These are phyloP conservation scores for Oceanodroma leucorhoa DNA, from an alignment of 2,797 vertebrate species.

Conservation along the genomic window DNA sequence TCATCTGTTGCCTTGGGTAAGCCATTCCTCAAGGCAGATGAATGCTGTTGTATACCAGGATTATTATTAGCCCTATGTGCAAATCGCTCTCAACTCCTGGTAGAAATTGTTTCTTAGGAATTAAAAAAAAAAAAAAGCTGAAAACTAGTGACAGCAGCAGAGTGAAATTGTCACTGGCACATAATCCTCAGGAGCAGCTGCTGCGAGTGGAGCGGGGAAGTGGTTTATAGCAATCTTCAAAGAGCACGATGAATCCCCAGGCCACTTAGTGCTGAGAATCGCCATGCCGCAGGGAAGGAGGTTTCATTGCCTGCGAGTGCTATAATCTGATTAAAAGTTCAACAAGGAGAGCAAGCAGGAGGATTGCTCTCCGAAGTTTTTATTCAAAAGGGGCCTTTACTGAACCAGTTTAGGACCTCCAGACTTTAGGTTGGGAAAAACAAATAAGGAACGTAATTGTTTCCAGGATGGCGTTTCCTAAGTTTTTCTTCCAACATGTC, in stretches of 20 bases:
- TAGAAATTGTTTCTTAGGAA: background rate
- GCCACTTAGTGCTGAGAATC: background rate
- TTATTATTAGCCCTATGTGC: background rate
- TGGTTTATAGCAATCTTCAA: background rate
- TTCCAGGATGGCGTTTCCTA: background rate
- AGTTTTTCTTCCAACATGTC: background rate
- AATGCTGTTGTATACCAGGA: background rate
- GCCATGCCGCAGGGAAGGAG: background rate
- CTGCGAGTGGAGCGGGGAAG: background rate
- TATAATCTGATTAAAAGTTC: conserved; percentile 19
- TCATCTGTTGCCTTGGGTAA: background rate
- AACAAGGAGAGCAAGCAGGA: background rate
- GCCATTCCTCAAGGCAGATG: background rate
- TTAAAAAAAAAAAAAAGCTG: background rate
- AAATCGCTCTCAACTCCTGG: background rate
- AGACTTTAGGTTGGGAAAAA: background rate
- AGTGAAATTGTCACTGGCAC: background rate
- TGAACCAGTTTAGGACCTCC: background rate
- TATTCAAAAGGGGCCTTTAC: background rate
- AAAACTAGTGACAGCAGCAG: background rate
- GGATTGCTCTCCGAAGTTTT: background rate
- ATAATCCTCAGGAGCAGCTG: conserved; percentile 34
- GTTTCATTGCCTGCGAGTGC: background rate
- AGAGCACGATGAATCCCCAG: background rate
- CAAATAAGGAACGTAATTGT: background rate